Evolutionary conservation across 1,140 invertebrate genomes (phyloP), one percentile per base, ranked within the genome.

Genomic region (Tetramorium parvispinum): DNA sequence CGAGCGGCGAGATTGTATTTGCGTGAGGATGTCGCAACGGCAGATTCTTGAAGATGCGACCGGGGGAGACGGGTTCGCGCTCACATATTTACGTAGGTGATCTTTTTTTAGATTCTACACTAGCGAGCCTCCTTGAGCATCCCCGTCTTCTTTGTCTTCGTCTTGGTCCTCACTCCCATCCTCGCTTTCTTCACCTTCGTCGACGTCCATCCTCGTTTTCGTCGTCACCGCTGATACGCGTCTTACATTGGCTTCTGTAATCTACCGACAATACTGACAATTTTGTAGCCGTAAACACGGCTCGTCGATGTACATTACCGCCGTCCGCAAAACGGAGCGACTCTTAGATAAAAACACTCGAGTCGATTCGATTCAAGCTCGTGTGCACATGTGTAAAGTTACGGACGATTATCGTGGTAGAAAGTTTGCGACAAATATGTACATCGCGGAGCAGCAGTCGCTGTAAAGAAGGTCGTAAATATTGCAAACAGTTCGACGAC

Each of bases 21-120:
- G 78, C 77, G 27, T 37, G 73, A n/a, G 77, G 63, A 78, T 89
- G 85, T 90, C 79, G 85, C 68, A 87, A 87, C 24, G 51, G 66
- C 49, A 37, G 65, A 88, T 88, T 86, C 77, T 86, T 82, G n/a
- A 73, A 51, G 53, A 46, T 57, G 75, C 55, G 61, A 75, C 63
- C 71, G 88, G 43, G 83, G 51, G 55, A 51, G 77, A 46, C 63
- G 46, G 63, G 66, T 46, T 43, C 46, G 76, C 51, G 77, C 68
- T 63, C 73, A 53, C 59, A 81, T 88, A 81, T 85, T 75, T 87
- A 70, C 76, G 37, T 53, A 79, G 76, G 32, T 83, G 66, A 81
- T 79, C 85, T 85, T 79, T 66, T 79, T 85, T 83, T 83, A 83
- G 85, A 85, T 76, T 51, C 49, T 32, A 71, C 43, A 46, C 68